Evolutionary conservation across 2,113 vertebrate genomes (phyloP), one percentile per base, ranked within the genome.

Genomic region (Cebidichthys violaceus): DNA sequence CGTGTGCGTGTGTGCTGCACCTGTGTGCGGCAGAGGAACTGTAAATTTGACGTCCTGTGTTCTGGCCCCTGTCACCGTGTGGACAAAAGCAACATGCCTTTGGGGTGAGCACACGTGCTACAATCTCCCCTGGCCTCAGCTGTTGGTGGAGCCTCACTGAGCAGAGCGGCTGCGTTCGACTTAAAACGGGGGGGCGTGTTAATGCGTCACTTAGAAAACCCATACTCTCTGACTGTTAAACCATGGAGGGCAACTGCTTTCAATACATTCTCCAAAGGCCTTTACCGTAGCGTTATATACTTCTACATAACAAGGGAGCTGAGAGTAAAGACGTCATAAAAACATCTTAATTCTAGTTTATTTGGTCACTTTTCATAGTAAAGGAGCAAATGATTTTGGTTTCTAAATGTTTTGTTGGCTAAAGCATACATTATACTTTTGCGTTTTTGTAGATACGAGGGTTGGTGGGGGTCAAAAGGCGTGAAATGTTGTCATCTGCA

Each of bases 61-160:
- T 73, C 60, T 33, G 75, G 68, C 59, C 64, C 68, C 68, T 52
- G 59, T 77, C 59, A 69, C 45, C 54, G 39, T 70, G 74, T 60
- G 64, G 88, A 93, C 81, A 41, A 92, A 90, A 86, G 90, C 77
- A 77, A 73, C 81, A 93, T 93, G 94, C 90, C 92, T 93, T 94
- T 88, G 82, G 83, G 77, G 86, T 94, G 92, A 94, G 87, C 85
- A 75, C 87, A 92, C 43, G 59, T 89, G 90, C 80, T 75, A 39
- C 83, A 86, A 85, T 85, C 86, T 81, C 64, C 50, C 64, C 73
- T 1, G 84, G 75, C 83, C 72, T 91, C 93, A 94, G 94, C 95
- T 95, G 94, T 94, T 80, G 86, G 85, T 75, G 78, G 60, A 29
- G 75, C 70, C 82, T 79, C 45, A 73, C 84, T 20, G 54, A 67